A percentile compares a stretch with the other conserved stretches of the same genome.
These are phyloP conservation scores for Bombus waltoni DNA, from an alignment of 1,140 invertebrate species.

Conservation along the genomic window DNA sequence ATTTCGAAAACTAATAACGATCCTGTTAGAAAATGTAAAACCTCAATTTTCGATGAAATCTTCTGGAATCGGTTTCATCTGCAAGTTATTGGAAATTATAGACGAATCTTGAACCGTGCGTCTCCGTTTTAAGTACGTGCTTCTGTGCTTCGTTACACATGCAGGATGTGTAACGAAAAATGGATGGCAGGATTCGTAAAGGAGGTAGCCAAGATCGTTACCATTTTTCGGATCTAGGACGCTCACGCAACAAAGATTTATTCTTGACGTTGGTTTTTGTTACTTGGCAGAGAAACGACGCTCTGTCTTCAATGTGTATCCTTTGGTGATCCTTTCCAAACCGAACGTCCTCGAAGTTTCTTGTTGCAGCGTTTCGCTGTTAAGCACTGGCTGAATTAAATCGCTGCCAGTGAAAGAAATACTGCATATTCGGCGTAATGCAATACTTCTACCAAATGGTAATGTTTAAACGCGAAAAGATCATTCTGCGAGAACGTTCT, in stretches of 20 bases:
- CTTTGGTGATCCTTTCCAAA: neutral
- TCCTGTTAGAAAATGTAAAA: neutral
- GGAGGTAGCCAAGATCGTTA: constrained; percentile 24
- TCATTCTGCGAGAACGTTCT: neutral
- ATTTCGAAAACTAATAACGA: neutral
- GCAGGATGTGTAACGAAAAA: neutral
- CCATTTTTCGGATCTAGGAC: constrained; percentile 3
- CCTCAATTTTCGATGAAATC: neutral
- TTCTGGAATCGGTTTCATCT: neutral
- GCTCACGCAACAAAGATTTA: constrained; percentile 18
- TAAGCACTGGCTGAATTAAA: neutral
- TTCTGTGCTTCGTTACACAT: neutral
- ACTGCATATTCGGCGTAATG: neutral
- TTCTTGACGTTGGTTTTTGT: neutral
- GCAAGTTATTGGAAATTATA: neutral
- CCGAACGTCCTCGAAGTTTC: neutral
- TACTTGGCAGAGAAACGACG: neutral
- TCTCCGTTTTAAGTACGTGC: no score
- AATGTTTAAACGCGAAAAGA: neutral
- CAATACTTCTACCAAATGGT: neutral
- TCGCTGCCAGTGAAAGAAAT: neutral
- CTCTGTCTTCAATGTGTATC: neutral
- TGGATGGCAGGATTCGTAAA: neutral
- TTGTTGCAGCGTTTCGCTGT: neutral
- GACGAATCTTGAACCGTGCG: no score